Percentiles rank a stretch among this genome's conserved stretches.
Evolutionary conservation across 2,888 invertebrate genomes (phyloP).

Genomic region (Ferdinandea cuprea): DNA sequence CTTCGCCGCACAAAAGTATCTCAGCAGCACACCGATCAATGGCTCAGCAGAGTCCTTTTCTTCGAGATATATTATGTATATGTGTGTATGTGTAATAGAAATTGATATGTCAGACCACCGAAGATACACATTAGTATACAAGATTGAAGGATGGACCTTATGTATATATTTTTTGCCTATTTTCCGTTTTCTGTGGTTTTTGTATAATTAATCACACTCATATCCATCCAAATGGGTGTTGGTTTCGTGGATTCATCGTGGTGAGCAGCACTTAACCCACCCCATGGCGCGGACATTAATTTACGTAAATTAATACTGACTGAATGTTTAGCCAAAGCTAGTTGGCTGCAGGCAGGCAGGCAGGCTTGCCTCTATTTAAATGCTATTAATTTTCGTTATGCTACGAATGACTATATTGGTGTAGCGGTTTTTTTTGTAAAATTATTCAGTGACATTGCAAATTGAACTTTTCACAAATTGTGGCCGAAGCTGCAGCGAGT

Average conservation of each 20-base stretch:
- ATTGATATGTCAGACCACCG: constrained; percentile 44
- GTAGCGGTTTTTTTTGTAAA: constrained; percentile 6
- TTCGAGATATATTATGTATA: too few species aligned
- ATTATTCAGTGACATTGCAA: constrained; percentile 4
- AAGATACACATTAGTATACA: constrained; percentile 30
- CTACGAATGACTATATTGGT: constrained; percentile 19
- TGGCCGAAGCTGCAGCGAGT: background rate
- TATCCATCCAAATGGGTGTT: constrained; percentile 6
- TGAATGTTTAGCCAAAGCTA: constrained; percentile 9
- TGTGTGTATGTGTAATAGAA: constrained; percentile 46
- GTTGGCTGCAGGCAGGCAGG: constrained; percentile 15
- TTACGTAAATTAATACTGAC: constrained; percentile 37
- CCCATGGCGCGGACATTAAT: constrained; percentile 39
- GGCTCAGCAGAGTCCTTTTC: constrained; percentile 39
- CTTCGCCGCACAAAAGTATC: constrained; percentile 15
- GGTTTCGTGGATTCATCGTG: constrained; percentile 5
- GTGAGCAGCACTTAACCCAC: constrained; percentile 27
- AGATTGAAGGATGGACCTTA: constrained; percentile 2
- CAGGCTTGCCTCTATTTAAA: constrained; percentile 33
- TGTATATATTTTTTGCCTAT: background rate
- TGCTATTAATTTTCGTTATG: constrained; percentile 51
- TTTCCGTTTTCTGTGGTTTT: constrained; percentile 32
- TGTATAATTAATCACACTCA: constrained; percentile 46
- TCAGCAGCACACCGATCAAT: constrained; percentile 1
- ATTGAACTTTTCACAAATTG: constrained; percentile 36